Percentiles rank a stretch among this genome's conserved stretches.
These are phyloP conservation scores for Antheraea assamensis DNA, from an alignment of 2,888 invertebrate genomes.

Conservation along the genomic window DNA sequence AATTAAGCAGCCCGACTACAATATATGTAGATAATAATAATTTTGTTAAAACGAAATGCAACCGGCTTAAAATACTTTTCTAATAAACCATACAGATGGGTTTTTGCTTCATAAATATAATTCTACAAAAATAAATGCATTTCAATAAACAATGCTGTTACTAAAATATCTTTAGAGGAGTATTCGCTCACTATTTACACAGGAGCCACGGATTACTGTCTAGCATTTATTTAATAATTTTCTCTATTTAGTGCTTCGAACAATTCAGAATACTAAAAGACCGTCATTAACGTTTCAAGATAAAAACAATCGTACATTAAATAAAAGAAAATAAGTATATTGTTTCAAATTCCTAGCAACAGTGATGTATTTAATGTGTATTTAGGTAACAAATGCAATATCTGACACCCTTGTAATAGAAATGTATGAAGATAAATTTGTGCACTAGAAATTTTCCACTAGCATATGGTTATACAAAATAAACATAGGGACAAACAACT, in stretches of 20 bases:
- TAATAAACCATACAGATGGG: background rate
- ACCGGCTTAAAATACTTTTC: background rate
- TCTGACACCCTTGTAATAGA: too few species aligned
- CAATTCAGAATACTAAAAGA: background rate
- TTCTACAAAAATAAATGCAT: background rate
- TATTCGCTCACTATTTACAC: slow-evolving; percentile 2
- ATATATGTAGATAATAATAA: background rate
- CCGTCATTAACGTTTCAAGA: background rate
- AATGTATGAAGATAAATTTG: too few species aligned
- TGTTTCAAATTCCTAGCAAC: background rate
- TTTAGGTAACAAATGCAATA: background rate
- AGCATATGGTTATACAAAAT: too few species aligned
- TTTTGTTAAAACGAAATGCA: background rate
- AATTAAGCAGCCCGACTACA: too few species aligned
- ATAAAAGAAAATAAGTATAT: background rate
- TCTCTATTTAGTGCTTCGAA: background rate
- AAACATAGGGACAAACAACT: too few species aligned
- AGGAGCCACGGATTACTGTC: background rate
- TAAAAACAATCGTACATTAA: background rate
- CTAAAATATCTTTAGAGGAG: slow-evolving; percentile 1
- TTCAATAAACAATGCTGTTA: background rate
- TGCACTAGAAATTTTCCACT: too few species aligned
- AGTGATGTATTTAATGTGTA: background rate
- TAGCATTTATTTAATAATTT: background rate
- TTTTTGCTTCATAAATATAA: background rate